phyloP scores from a whole-genome alignment of 1,140 invertebrate species.

The Habropoda laboriosa region DNA sequence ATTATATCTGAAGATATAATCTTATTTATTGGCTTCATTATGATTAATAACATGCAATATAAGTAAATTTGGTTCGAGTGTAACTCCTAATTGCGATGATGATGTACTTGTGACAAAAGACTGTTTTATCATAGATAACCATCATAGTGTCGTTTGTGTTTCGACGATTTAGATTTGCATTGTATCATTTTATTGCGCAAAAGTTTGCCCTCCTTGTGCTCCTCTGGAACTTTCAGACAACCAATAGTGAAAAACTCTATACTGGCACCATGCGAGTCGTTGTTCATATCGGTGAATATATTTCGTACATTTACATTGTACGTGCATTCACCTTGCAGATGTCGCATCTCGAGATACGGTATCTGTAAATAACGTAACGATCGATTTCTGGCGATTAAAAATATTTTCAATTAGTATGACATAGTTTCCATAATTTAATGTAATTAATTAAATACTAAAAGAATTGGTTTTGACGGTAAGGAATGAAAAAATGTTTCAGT shows the following conservation, averaged over 20 bases:
- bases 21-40: not conserved
- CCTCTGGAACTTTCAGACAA: conserved; percentile 43
- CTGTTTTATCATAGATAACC: conserved; percentile 34
- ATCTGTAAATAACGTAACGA: conserved; percentile 51
- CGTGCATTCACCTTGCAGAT: conserved; percentile 63
- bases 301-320: conserved; percentile 65
- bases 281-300: conserved; percentile 34
- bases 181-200: conserved; percentile 40
- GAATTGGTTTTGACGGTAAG: no score
- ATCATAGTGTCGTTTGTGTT: conserved; percentile 49
- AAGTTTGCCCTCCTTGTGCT: conserved; percentile 44
- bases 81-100: not conserved
- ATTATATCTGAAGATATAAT: no score
- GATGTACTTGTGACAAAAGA: not conserved
- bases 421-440: no score
- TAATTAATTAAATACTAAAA: no score
- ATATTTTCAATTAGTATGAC: no score
- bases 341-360: conserved; percentile 61
- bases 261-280: conserved; percentile 48
- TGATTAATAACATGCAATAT: not conserved
- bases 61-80: not conserved
- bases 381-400: no score
- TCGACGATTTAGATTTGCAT: conserved; percentile 65
- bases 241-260: conserved; percentile 67
- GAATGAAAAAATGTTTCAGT: no score